Conservation (phyloP, 2,797 vertebrate species). For the Phalanger gymnotis region DNA sequence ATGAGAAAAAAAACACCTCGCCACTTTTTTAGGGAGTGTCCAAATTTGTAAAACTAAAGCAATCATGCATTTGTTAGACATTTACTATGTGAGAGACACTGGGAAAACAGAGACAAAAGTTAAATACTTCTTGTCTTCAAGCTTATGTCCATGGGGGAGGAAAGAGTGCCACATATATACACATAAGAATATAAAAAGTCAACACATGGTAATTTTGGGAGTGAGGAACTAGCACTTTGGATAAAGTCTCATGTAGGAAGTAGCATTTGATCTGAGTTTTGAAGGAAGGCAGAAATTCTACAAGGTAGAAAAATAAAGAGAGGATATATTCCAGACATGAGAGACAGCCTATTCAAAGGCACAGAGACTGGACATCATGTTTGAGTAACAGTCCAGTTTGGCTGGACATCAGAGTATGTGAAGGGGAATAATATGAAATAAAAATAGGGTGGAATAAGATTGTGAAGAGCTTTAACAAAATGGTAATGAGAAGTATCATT, state of each 20-base stretch:
- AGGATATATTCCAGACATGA: neutral
- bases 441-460: neutral
- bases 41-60: constrained; percentile 41
- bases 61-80: neutral
- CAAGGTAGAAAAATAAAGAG: neutral
- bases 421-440: neutral
- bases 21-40: constrained; percentile 7
- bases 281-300: neutral
- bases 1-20: constrained; percentile 5
- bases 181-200: neutral
- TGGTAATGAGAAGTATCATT: neutral
- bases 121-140: neutral
- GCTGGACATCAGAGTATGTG: neutral
- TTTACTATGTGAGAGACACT: neutral
- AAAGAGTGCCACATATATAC: neutral
- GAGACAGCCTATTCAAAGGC: neutral
- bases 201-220: neutral
- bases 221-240: neutral
- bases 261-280: neutral
- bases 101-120: neutral
- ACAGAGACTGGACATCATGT: neutral
- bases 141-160: neutral
- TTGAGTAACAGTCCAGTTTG: neutral
- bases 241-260: neutral
- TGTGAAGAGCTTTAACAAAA: neutral